A percentile compares a stretch with the other conserved stretches of the same genome.
phyloP scores from a whole-genome alignment of 2,888 invertebrate genomes.

The Neoaliturus tenellus region DNA sequence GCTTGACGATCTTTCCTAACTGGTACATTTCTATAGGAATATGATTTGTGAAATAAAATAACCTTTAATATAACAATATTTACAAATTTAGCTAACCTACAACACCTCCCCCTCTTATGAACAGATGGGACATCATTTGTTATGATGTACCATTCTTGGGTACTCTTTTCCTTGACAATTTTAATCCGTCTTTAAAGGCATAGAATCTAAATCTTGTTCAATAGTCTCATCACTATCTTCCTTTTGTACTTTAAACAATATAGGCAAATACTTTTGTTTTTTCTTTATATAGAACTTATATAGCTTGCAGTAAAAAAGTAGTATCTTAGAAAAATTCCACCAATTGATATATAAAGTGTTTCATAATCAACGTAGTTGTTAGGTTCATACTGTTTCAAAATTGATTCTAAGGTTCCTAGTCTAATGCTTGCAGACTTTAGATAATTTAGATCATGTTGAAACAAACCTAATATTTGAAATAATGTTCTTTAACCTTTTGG shows the following conservation, averaged over 20 bases:
- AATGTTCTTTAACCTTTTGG: slow-evolving; percentile 1
- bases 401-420: neutral
- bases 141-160: neutral
- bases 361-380: neutral
- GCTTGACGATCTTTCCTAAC: too few species aligned
- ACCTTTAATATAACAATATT: too few species aligned
- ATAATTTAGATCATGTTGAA: neutral
- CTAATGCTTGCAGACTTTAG: neutral
- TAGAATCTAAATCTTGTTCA: neutral
- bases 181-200: slow-evolving; percentile 19
- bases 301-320: neutral
- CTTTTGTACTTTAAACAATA: neutral
- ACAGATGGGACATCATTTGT: slow-evolving; percentile 4
- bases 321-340: neutral
- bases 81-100: too few species aligned
- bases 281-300: neutral
- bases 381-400: slow-evolving; percentile 21
- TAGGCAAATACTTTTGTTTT: neutral
- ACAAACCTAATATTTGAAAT: slow-evolving; percentile 3
- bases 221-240: neutral
- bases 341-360: neutral
- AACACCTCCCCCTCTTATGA: slow-evolving; percentile 29
- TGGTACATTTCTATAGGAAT: too few species aligned
- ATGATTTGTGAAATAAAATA: too few species aligned
- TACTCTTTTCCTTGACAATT: neutral